Conservation (phyloP, 92 coral and sea anemone species). For the Montipora capitata region DNA sequence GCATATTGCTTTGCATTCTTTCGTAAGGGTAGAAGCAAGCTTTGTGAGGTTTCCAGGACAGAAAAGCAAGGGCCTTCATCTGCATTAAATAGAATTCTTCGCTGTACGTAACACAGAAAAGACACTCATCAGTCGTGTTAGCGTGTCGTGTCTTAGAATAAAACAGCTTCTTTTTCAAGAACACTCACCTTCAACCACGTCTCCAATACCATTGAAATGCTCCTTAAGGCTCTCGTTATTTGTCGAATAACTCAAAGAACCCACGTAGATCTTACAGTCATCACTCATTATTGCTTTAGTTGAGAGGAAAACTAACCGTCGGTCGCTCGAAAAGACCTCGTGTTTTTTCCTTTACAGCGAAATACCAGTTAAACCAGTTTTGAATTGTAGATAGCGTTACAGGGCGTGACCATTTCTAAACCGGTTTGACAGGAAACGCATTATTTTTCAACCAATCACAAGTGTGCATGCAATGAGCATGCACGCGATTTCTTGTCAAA, state of each 20-base stretch:
- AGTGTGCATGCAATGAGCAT: not conserved
- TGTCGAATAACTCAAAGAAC: slow-evolving; percentile 17
- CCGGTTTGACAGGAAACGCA: not conserved
- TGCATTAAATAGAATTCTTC: too few species aligned
- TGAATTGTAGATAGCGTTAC: not conserved
- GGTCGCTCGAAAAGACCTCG: slow-evolving; percentile 18
- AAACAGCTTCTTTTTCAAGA: too few species aligned
- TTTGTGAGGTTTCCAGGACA: too few species aligned
- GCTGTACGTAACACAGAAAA: too few species aligned
- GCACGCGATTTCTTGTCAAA: not conserved
- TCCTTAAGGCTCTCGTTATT: not conserved
- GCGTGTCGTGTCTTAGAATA: too few species aligned
- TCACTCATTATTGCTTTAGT: not conserved
- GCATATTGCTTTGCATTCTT: too few species aligned
- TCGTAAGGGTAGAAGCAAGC: too few species aligned
- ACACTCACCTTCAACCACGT: slow-evolving; percentile 7
- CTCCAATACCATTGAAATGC: not conserved
- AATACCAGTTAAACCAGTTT: slow-evolving; percentile 29
- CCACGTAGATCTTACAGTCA: slow-evolving; percentile 24
- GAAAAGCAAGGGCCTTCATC: too few species aligned
- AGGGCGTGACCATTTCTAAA: not conserved
- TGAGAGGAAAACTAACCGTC: not conserved
- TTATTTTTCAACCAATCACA: slow-evolving; percentile 19
- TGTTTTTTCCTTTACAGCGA: slow-evolving; percentile 5
- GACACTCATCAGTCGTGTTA: too few species aligned